Evolutionary conservation across 2,888 invertebrate genomes (phyloP).

Genomic region (Protophormia terraenovae): DNA sequence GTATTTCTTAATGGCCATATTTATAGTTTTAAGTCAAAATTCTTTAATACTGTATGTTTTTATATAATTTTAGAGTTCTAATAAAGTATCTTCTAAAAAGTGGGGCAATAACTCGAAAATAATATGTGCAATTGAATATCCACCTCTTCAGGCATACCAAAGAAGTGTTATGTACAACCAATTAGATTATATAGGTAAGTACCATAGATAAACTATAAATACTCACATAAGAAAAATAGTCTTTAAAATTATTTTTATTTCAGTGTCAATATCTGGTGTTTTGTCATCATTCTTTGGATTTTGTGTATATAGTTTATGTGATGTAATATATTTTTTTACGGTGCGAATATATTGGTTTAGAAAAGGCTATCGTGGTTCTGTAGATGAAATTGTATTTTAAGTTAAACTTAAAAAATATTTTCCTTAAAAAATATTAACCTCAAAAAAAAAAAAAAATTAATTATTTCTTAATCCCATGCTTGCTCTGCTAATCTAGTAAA

Average conservation of each 20-base stretch:
- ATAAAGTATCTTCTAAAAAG: not conserved
- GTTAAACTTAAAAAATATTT: too few relatives aligned
- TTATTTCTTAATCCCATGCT: too few relatives aligned
- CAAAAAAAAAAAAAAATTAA: too few relatives aligned
- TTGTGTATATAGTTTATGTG: slow-evolving; percentile 35
- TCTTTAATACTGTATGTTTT: too few relatives aligned
- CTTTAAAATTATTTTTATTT: not conserved
- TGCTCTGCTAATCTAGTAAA: too few relatives aligned
- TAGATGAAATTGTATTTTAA: slow-evolving; percentile 26
- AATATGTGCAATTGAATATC: slow-evolving; percentile 1
- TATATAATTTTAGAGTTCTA: not conserved
- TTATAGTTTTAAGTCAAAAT: too few relatives aligned
- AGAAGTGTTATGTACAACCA: slow-evolving; percentile 39
- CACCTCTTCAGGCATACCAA: slow-evolving; percentile 31
- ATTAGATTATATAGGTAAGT: slow-evolving; percentile 44
- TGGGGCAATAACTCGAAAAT: not conserved
- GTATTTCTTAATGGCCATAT: too few relatives aligned
- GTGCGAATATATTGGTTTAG: slow-evolving; percentile 55
- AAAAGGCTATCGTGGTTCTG: slow-evolving; percentile 50
- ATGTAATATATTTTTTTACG: slow-evolving; percentile 51
- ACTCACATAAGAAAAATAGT: not conserved
- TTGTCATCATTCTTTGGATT: slow-evolving; percentile 55
- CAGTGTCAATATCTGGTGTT: slow-evolving; percentile 45
- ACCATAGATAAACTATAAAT: not conserved
- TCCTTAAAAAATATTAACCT: too few relatives aligned